Base-by-base conservation (phyloP, 1,140 invertebrate species). In the Drosophila nannoptera region DNA sequence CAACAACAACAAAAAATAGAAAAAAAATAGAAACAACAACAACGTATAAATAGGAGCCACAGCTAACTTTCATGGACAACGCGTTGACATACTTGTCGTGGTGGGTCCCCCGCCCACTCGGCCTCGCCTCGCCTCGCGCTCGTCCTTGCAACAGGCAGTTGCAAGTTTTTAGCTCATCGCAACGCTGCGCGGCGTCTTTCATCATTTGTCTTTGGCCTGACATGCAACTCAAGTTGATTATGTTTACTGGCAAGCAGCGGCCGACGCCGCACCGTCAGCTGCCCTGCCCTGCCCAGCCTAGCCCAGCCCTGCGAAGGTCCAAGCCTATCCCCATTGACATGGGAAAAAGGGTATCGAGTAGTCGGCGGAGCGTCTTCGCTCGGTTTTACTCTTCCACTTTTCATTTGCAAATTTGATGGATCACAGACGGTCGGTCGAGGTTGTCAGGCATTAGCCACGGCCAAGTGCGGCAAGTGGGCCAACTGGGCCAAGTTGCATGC, bases 191-290 rank as follows among this genome's bases (percentile, higher is more conserved):
- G 58, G 40, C 46, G 49, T 12, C 61, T 70, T 67, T 77, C 62
- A 58, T 77, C 78, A 71, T 81, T 77, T 82, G 70, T 77, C 74
- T 82, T 82, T 66, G 35, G 55, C 58, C 54, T 82, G 78, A 74
- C 78, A 76, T 64, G 71, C 59, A 75, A 78, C 70, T 82, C 64
- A 82, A 77, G 75, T 71, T 77, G 50, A 71, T 82, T 81, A 75
- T 68, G 52, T 68, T 72, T 59, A 48, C 50, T 31, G 14, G 9
- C 35, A 9, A 49, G 6, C 40, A 22, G 5, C 5, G 12, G 38
- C 5, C 48, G 12, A 7, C 7, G 33, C 40, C 11, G 12, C 42
- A 14, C 46, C 38, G 5, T 3, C 2, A 2, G 1, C 40, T 71
- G 54, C 62, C 40, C 63, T 70, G 40, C 6, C n/a, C n/a, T n/a